phyloP scores from a whole-genome alignment of 2,888 invertebrate species.

The Coenonympha arcania region DNA sequence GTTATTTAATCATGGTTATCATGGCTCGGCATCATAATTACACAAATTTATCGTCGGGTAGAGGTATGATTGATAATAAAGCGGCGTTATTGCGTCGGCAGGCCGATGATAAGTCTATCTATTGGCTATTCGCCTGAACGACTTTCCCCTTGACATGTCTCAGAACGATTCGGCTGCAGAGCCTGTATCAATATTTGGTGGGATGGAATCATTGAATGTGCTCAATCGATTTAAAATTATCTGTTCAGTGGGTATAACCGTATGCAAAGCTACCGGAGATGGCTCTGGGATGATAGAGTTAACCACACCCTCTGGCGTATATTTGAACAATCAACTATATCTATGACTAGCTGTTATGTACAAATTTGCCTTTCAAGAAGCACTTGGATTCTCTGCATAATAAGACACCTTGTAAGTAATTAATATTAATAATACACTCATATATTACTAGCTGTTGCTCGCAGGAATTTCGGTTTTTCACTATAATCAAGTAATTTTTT shows the following conservation, averaged over 20 bases:
- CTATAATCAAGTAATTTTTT: too few species aligned
- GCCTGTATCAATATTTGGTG: slow-evolving; percentile 42
- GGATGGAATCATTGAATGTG: slow-evolving; percentile 48
- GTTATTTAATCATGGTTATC: slow-evolving; percentile 9
- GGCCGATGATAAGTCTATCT: slow-evolving; percentile 52
- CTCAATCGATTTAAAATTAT: slow-evolving; percentile 43
- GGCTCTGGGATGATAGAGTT: slow-evolving; percentile 5
- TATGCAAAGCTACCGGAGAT: slow-evolving; percentile 13
- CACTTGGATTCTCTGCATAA: too few species aligned
- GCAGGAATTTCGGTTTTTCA: too few species aligned
- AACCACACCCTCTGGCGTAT: neutral
- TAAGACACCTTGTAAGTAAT: too few species aligned
- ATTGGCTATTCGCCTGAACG: slow-evolving; percentile 53
- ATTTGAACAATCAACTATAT: neutral
- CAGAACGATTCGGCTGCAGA: slow-evolving; percentile 33
- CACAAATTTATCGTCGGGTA: slow-evolving; percentile 35
- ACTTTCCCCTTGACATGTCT: slow-evolving; percentile 37
- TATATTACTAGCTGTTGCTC: too few species aligned
- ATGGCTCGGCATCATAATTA: slow-evolving; percentile 15
- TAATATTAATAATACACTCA: too few species aligned
- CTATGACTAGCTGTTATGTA: too few species aligned
- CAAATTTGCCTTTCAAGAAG: too few species aligned
- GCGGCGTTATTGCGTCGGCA: slow-evolving; percentile 36
- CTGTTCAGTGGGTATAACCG: slow-evolving; percentile 33
- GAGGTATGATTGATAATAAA: slow-evolving; percentile 40